Evolutionary conservation across 2,113 vertebrate species (phyloP).

Genomic region (Trogon surrucura): DNA sequence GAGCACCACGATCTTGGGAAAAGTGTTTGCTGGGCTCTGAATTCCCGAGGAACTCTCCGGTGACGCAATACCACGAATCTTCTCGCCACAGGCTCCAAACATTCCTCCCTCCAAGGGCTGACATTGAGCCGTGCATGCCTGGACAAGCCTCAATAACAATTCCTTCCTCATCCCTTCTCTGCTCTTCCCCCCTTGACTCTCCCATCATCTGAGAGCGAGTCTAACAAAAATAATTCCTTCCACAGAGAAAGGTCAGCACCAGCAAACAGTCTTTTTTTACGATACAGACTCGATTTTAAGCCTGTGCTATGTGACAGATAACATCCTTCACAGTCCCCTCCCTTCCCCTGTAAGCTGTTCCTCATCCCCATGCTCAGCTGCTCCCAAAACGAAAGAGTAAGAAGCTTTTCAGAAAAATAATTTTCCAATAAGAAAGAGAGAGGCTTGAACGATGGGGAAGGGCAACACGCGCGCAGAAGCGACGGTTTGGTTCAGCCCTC

Average conservation of each 20-base stretch:
- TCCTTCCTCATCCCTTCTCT: slow-evolving; percentile 4
- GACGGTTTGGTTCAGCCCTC: background rate
- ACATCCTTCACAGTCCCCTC: slow-evolving; percentile 2
- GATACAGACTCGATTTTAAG: background rate
- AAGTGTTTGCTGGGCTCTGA: background rate
- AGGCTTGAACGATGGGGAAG: background rate
- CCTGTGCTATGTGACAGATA: background rate
- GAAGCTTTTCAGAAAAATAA: background rate
- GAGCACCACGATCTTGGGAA: background rate
- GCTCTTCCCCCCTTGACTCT: background rate
- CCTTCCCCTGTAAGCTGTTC: background rate
- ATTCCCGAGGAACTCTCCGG: slow-evolving; percentile 1
- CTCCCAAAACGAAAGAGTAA: background rate
- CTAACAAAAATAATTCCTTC: background rate
- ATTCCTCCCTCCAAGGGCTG: slow-evolving; percentile 35
- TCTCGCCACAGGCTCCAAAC: slow-evolving; percentile 13
- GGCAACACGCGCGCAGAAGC: background rate
- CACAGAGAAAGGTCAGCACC: slow-evolving; percentile 13
- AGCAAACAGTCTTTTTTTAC: background rate
- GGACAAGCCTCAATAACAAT: background rate
- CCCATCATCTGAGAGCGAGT: background rate
- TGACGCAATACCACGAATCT: background rate
- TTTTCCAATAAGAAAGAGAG: background rate
- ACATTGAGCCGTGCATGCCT: slow-evolving; percentile 35
- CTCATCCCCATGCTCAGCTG: background rate